These are phyloP conservation scores for Lichenostomus cassidix DNA, from an alignment of 2,113 vertebrate species.

Conservation along the genomic window DNA sequence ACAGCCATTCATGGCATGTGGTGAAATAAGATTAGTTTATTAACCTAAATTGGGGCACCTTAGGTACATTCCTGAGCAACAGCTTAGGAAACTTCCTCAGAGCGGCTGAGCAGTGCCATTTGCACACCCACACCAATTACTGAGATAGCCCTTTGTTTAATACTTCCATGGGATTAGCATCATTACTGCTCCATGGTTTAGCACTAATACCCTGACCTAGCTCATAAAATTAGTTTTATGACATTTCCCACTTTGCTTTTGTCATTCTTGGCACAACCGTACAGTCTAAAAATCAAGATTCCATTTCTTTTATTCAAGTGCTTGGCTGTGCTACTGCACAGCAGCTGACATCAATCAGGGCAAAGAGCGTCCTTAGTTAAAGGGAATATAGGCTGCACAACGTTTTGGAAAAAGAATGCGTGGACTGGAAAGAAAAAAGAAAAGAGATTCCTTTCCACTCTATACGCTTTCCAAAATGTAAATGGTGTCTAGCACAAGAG, in stretches of 20 bases:
- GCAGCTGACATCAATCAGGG: conserved; percentile 75
- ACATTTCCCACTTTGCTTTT: conserved; percentile 55
- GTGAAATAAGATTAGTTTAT: conserved; percentile 49
- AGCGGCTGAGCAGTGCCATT: not conserved
- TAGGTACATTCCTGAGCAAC: conserved; percentile 28
- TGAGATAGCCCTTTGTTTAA: conserved; percentile 48
- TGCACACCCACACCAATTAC: conserved; percentile 46
- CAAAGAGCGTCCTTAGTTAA: conserved; percentile 29
- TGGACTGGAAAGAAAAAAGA: not conserved
- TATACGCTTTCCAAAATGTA: not conserved
- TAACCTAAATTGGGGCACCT: conserved; percentile 21
- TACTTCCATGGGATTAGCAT: conserved; percentile 32
- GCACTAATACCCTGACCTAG: conserved; percentile 26
- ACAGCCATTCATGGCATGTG: not conserved
- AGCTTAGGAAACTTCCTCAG: not conserved
- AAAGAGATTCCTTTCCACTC: not conserved
- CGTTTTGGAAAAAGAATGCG: conserved; percentile 7
- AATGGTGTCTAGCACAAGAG: not conserved
- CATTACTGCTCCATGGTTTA: conserved; percentile 30
- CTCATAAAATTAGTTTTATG: conserved; percentile 60
- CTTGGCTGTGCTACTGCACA: conserved; percentile 55
- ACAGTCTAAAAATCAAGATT: conserved; percentile 57
- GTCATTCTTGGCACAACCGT: conserved; percentile 62
- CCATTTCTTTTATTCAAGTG: conserved; percentile 67
- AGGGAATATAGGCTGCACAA: conserved; percentile 9